Evolutionary conservation across 2,888 invertebrate genomes (phyloP).

Genomic region (Rhabditoides inermis): DNA sequence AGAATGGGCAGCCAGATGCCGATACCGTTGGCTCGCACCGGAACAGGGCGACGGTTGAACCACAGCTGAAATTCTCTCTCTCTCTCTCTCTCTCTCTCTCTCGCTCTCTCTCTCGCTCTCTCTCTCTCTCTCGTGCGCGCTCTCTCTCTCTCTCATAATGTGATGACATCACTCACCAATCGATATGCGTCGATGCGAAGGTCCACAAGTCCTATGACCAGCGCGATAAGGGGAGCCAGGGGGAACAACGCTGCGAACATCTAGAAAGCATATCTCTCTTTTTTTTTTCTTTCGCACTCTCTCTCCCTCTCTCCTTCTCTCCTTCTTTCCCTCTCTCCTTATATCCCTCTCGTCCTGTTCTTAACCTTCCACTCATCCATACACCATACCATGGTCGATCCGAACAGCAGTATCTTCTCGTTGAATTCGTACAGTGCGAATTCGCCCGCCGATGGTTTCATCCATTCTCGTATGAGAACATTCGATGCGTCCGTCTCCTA

Average conservation of each 20-base stretch:
- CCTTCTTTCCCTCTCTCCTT: too few relatives aligned
- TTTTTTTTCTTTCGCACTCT: too few relatives aligned
- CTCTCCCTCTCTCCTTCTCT: too few relatives aligned
- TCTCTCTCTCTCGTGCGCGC: too few relatives aligned
- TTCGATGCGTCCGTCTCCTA: slow-evolving; percentile 16
- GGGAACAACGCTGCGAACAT: slow-evolving; percentile 58
- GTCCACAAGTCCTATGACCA: slow-evolving; percentile 55
- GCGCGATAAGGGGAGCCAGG: slow-evolving; percentile 56
- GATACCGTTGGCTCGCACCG: slow-evolving; percentile 29
- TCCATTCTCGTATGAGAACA: slow-evolving; percentile 52
- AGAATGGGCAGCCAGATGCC: slow-evolving; percentile 57
- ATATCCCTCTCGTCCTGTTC: too few relatives aligned
- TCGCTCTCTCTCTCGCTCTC: too few relatives aligned
- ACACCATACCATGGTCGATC: slow-evolving; percentile 46
- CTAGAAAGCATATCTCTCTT: slow-evolving; percentile 36
- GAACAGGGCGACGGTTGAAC: slow-evolving; percentile 54
- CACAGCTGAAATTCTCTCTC: not conserved
- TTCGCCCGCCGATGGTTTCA: slow-evolving; percentile 54
- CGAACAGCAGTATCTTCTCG: slow-evolving; percentile 57
- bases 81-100: too few relatives aligned
- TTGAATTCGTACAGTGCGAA: slow-evolving; percentile 57
- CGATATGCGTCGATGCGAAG: slow-evolving; percentile 40
- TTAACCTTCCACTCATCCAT: too few relatives aligned
- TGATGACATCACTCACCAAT: slow-evolving; percentile 17
- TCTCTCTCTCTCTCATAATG: too few relatives aligned